Evolutionary conservation across 2,113 vertebrate species (phyloP), one percentile per base, ranked within the genome.

Genomic region (Hippocampus mohnikei): DNA sequence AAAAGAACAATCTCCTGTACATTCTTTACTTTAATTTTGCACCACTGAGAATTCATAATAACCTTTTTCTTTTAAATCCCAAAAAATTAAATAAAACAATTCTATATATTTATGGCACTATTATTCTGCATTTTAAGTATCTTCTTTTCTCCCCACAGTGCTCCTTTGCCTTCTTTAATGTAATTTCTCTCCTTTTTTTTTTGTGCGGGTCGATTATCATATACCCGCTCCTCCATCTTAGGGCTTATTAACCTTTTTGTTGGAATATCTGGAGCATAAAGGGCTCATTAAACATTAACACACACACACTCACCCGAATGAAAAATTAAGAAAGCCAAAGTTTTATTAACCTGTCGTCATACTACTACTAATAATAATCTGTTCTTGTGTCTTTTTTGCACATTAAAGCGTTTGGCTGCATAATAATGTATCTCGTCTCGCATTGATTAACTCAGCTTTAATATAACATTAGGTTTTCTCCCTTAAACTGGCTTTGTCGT

Each of bases 331-430:
- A 91, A 91, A 91, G 73, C 81, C 75, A 87, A 88, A 89, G 84
- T 91, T 91, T 86, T 88, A 91, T 91, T 90, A 92, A 92, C 90
- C 91, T 92, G 87, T 92, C 88, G 88, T 91, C 89, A 91, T 90
- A 87, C 91, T 90, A 90, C 88, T 83, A 90, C 85, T 87, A 88
- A 84, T 88, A 78, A 80, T 80, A 70, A 81, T 79, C 82, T 78
- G 85, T 66, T 42, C 16, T 40, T 58, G 55, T 55, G 20, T 78
- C 66, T 82, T 76, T 86, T 90, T 87, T 87, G 89, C 88, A 89
- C 89, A 91, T 91, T 90, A 86, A 89, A 85, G 87, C 82, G 75
- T 89, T 91, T 80, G 80, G 70, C 80, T 56, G 89, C 87, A 91
- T 91, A 80, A 73, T 91, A 92, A 92, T 91, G 74, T 87, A 90